Percentiles rank a stretch among this genome's conserved stretches.
These are phyloP conservation scores for Heliconius hermathena DNA, from an alignment of 1,140 invertebrate genomes.

Conservation along the genomic window DNA sequence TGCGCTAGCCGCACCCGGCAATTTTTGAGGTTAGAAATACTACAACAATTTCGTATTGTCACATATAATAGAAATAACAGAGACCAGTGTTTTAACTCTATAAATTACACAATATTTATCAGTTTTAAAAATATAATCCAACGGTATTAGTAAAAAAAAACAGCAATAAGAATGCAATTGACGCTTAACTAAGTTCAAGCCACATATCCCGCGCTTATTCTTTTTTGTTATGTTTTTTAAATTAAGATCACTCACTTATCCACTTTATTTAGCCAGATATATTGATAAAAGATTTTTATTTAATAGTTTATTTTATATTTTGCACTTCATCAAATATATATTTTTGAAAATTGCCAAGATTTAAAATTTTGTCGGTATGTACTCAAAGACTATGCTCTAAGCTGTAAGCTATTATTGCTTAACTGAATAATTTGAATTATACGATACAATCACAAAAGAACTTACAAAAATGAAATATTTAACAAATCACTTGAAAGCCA, in stretches of 20 bases:
- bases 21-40: conserved; percentile 63
- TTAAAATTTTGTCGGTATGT: not conserved
- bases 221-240: conserved; percentile 17
- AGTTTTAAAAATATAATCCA: not conserved
- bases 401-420: not conserved
- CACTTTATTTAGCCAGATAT: not conserved
- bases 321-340: too few species aligned
- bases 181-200: conserved; percentile 34
- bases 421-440: not conserved
- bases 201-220: conserved; percentile 71
- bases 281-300: not conserved
- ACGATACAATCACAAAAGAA: conserved; percentile 22
- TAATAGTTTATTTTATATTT: not conserved
- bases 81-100: not conserved
- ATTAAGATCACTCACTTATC: not conserved
- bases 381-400: not conserved
- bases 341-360: too few species aligned
- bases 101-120: not conserved
- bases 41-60: conserved; percentile 3
- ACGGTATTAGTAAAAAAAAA: not conserved
- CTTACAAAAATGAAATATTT: conserved; percentile 46
- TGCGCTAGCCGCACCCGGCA: conserved; percentile 57
- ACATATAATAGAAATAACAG: not conserved
- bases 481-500: conserved; percentile 74
- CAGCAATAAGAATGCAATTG: conserved; percentile 34